Conservation (phyloP, 1,140 invertebrate genomes). For the Drosophila micromelanica region DNA sequence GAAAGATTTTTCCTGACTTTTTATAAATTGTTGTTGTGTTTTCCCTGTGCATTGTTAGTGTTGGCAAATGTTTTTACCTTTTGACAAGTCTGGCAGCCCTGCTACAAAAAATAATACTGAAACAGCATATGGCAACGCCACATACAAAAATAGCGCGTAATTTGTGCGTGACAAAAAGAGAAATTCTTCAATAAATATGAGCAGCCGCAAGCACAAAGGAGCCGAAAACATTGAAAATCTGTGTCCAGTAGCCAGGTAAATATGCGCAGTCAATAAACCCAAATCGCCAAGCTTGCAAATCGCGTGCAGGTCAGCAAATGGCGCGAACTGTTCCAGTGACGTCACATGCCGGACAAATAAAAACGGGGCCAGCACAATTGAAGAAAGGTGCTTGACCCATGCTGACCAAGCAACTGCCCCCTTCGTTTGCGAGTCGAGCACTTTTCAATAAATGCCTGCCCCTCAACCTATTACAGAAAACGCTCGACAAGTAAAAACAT, state of each 20-base stretch:
- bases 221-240: conserved; percentile 81
- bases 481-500: conserved; percentile 59
- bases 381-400: conserved; percentile 66
- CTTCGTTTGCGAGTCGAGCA: conserved; percentile 20
- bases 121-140: conserved; percentile 34
- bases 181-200: conserved; percentile 66
- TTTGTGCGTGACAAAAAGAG: conserved; percentile 56
- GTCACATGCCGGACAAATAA: conserved; percentile 44
- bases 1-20: conserved; percentile 28
- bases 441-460: conserved; percentile 44
- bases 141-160: conserved; percentile 68
- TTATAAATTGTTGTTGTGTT: conserved; percentile 39
- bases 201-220: conserved; percentile 69
- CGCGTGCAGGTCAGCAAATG: conserved; percentile 25
- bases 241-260: conserved; percentile 75
- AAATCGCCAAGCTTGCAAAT: background rate
- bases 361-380: conserved; percentile 59
- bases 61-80: background rate
- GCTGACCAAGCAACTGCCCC: conserved; percentile 54
- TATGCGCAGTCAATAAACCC: background rate
- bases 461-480: conserved; percentile 58
- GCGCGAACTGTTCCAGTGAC: conserved; percentile 55
- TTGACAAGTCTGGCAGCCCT: conserved; percentile 11
- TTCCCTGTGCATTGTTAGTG: conserved; percentile 30
- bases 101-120: background rate